These are phyloP conservation scores for Micromesistius poutassou DNA, from an alignment of 2,797 vertebrate species.

Conservation along the genomic window DNA sequence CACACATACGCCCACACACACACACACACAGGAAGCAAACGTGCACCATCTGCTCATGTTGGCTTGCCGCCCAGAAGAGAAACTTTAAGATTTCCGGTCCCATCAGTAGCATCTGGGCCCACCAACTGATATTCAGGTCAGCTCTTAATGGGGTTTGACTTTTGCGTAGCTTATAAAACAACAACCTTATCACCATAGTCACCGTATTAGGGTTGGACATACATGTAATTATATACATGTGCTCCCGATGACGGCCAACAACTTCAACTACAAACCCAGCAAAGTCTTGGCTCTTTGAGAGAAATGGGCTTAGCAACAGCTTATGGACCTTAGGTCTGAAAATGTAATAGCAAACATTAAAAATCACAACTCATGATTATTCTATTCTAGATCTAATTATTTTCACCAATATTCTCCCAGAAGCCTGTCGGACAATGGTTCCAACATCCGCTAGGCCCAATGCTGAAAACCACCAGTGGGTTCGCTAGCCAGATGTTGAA, in stretches of 20 bases:
- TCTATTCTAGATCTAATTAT: no score
- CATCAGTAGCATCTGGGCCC: constrained; percentile 28
- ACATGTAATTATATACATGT: neutral
- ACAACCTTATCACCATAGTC: neutral
- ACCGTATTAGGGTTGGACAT: neutral
- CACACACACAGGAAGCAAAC: constrained; percentile 3
- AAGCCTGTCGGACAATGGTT: no score
- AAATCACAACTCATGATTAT: no score
- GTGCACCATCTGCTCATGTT: constrained; percentile 27
- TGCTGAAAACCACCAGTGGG: no score
- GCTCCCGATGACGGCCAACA: neutral
- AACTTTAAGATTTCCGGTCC: constrained; percentile 11
- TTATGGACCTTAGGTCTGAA: neutral
- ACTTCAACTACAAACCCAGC: constrained; percentile 11
- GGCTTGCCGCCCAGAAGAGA: constrained; percentile 7
- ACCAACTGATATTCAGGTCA: constrained; percentile 23
- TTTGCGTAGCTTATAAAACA: constrained; percentile 11
- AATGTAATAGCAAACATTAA: no score
- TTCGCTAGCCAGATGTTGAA: neutral
- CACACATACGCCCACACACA: neutral
- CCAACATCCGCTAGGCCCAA: no score
- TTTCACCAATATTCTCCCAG: no score
- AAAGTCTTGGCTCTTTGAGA: neutral
- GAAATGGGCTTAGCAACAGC: neutral
- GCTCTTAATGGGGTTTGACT: constrained; percentile 19